Conservation (phyloP, 2,888 invertebrate genomes). For the Protonemura montana region DNA sequence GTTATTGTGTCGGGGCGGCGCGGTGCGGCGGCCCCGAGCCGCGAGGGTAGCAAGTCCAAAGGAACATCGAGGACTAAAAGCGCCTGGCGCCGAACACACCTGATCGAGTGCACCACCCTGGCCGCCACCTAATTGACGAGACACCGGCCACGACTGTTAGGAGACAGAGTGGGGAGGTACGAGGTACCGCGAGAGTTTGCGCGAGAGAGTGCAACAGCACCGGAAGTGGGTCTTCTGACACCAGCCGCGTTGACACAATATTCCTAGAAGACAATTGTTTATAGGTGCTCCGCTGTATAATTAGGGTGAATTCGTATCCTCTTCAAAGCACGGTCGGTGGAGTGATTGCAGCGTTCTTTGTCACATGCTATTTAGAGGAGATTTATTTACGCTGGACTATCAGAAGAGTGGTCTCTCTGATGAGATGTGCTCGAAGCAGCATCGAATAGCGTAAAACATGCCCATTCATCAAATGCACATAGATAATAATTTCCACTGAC, state of each 20-base stretch:
- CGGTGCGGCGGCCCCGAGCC: too few relatives aligned
- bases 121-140: neutral
- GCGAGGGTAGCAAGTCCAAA: neutral
- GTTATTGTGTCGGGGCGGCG: neutral
- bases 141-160: neutral
- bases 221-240: neutral
- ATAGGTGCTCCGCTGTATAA: neutral
- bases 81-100: neutral
- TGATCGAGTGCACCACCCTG: neutral
- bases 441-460: neutral
- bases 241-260: conserved; percentile 7
- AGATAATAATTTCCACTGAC: neutral
- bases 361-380: neutral
- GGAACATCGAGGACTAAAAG: neutral
- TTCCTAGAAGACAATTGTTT: neutral
- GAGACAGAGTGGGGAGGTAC: neutral
- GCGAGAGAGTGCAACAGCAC: neutral
- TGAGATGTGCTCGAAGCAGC: neutral
- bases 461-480: neutral
- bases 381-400: neutral
- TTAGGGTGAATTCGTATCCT: neutral
- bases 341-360: neutral
- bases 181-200: neutral
- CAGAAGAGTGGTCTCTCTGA: neutral
- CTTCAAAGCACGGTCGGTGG: neutral